phyloP scores from a whole-genome alignment of 2,797 vertebrate genomes.

The Sebastes glaucus region DNA sequence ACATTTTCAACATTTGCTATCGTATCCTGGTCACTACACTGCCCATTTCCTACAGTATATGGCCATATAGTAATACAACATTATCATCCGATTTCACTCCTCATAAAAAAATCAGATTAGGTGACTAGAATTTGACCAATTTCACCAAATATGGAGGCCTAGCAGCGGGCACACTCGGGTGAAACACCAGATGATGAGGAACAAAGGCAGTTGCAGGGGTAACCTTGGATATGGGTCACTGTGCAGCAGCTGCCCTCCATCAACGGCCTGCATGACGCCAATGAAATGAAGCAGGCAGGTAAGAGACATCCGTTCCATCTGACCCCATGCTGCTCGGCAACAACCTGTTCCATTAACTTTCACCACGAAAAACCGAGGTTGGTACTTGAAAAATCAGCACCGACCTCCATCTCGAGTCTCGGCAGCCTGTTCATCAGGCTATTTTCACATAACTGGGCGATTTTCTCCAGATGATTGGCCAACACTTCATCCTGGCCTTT shows the following conservation, averaged over 20 bases:
- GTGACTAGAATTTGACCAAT: background rate
- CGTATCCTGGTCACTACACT: background rate
- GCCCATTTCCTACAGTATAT: background rate
- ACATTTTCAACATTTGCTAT: background rate
- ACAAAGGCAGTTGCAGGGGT: slow-evolving; percentile 52
- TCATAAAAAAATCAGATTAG: background rate
- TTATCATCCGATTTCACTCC: background rate
- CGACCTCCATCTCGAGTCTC: background rate
- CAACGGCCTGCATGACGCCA: slow-evolving; percentile 55
- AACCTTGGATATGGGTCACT: slow-evolving; percentile 61
- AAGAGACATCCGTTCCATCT: slow-evolving; percentile 54
- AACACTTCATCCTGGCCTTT: slow-evolving; percentile 39
- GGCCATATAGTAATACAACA: background rate
- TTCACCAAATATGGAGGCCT: background rate
- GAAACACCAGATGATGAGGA: slow-evolving; percentile 18
- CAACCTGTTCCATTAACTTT: slow-evolving; percentile 68
- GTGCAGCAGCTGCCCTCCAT: slow-evolving; percentile 64
- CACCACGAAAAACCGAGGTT: slow-evolving; percentile 46
- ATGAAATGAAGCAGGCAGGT: slow-evolving; percentile 62
- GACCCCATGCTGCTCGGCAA: slow-evolving; percentile 60
- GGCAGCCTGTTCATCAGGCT: slow-evolving; percentile 11
- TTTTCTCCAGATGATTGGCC: slow-evolving; percentile 55
- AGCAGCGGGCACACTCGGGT: background rate
- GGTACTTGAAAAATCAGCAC: slow-evolving; percentile 55
- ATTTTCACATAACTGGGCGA: slow-evolving; percentile 38